Percentiles rank a stretch among this genome's conserved stretches.
Conservation (phyloP, 2,113 vertebrate genomes). For the Hypomesus transpacificus region DNA sequence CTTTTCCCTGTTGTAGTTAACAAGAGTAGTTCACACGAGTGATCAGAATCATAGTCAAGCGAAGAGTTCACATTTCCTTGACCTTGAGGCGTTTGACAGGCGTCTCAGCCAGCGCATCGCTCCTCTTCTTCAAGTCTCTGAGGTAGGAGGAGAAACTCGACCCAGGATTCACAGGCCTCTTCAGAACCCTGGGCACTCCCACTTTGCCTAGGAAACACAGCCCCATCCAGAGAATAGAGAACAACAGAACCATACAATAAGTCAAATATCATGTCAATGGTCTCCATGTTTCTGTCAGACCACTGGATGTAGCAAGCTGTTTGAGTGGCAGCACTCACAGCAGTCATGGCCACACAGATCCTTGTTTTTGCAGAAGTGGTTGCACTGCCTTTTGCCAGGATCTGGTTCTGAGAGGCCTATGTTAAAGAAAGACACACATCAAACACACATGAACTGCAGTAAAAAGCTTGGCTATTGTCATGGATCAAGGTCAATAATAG, state of each 20-base stretch:
- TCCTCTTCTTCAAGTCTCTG: constrained; percentile 83
- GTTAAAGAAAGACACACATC: constrained; percentile 21
- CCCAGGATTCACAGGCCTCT: constrained; percentile 65
- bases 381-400: constrained; percentile 80
- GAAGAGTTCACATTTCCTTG: background rate
- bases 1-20: no score
- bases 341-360: constrained; percentile 89
- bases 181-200: constrained; percentile 74
- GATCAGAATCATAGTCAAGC: no score
- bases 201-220: constrained; percentile 77
- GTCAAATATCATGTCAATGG: background rate
- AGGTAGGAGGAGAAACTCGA: constrained; percentile 81
- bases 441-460: background rate
- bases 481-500: no score
- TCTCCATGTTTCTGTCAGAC: background rate
- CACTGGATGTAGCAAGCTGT: background rate
- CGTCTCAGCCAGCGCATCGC: constrained; percentile 74
- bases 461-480: background rate
- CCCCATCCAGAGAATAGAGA: background rate
- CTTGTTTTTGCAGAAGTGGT: constrained; percentile 95
- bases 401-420: constrained; percentile 50
- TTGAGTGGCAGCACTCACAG: constrained; percentile 77
- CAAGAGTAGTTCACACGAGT: no score
- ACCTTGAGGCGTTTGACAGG: constrained; percentile 92
- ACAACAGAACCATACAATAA: background rate